phyloP scores from a whole-genome alignment of 2,888 invertebrate species.

The Pantelozetes paolii region DNA sequence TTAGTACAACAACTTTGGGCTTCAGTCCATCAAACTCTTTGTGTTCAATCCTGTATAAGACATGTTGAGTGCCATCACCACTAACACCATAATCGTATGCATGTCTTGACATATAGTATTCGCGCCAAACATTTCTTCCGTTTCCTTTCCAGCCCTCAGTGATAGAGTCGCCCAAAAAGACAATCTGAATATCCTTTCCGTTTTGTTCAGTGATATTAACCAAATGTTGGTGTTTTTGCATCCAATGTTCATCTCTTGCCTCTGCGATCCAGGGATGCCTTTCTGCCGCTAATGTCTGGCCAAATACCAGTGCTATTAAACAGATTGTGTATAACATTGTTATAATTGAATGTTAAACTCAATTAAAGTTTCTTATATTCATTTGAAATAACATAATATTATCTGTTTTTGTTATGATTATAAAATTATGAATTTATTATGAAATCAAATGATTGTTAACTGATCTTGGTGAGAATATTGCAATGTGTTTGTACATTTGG shows the following conservation, averaged over 20 bases:
- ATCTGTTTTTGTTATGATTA: no score
- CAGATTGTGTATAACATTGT: no score
- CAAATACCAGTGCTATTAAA: neutral
- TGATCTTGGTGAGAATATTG: no score
- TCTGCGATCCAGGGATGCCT: neutral
- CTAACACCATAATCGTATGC: constrained; percentile 74
- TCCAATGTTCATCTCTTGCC: neutral
- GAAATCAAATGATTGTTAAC: no score
- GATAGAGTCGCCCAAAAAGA: constrained; percentile 25
- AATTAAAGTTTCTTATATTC: no score
- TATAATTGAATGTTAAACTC: no score
- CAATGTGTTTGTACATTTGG: no score
- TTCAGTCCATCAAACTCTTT: constrained; percentile 82
- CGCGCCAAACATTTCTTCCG: neutral
- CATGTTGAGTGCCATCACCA: constrained; percentile 78
- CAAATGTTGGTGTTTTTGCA: neutral
- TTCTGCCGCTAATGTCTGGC: neutral
- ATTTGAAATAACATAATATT: no score
- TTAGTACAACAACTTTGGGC: constrained; percentile 65
- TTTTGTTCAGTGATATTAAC: neutral
- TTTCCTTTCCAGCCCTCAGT: neutral
- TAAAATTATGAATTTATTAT: no score
- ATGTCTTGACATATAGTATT: neutral
- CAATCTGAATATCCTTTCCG: neutral
- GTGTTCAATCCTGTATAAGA: constrained; percentile 84